These are phyloP conservation scores for Myotis vivesi DNA, from an alignment of 2,797 vertebrate species.

Conservation along the genomic window DNA sequence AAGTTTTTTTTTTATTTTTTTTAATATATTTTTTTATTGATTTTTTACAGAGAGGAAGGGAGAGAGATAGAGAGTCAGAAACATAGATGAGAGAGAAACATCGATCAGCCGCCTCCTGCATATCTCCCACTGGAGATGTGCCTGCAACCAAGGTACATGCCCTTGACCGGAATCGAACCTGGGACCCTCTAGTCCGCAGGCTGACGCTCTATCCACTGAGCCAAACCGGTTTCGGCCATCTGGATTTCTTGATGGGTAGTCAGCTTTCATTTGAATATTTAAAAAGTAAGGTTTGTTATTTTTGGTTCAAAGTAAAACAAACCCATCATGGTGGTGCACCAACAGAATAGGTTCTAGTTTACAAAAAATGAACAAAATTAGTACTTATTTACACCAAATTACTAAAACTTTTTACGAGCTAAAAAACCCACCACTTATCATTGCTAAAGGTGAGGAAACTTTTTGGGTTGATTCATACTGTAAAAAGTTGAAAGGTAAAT, in stretches of 20 bases:
- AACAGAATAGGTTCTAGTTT: conserved; percentile 13
- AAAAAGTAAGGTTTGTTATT: conserved; percentile 10
- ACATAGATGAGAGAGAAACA: no score
- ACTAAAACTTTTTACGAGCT: conserved; percentile 5
- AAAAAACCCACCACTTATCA: conserved; percentile 22
- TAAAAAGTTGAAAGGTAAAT: conserved; percentile 20
- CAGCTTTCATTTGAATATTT: conserved; percentile 23
- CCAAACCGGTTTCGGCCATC: no score
- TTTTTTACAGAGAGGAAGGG: no score
- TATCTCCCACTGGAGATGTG: no score
- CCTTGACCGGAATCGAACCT: no score
- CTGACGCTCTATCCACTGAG: no score
- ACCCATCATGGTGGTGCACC: background rate
- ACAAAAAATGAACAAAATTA: conserved; percentile 4
- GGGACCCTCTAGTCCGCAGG: no score
- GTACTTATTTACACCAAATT: background rate
- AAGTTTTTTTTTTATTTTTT: no score
- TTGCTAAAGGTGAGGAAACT: conserved; percentile 9
- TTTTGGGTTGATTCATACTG: conserved; percentile 37
- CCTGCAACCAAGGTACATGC: no score
- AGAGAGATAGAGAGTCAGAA: no score
- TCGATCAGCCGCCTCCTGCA: no score
- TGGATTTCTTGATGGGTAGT: conserved; percentile 9
- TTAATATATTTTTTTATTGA: no score
- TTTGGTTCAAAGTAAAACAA: conserved; percentile 44